phyloP scores from a whole-genome alignment of 2,113 vertebrate genomes.

The Nicator chloris region DNA sequence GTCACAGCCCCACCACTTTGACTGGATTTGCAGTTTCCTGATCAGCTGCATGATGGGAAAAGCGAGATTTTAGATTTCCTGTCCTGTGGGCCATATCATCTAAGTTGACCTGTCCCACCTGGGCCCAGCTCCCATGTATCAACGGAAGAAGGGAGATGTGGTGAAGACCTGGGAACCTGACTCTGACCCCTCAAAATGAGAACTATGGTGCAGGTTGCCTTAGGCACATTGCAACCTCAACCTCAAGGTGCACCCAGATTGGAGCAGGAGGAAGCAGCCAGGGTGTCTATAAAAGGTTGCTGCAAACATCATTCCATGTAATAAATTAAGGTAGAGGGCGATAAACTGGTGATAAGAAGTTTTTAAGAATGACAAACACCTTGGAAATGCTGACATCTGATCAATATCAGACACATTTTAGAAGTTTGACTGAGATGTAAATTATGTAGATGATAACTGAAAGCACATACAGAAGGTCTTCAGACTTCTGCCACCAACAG shows the following conservation, averaged over 20 bases:
- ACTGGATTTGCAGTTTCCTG: not conserved
- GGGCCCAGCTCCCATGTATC: not conserved
- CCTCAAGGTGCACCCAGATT: not conserved
- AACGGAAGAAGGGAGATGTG: accelerated
- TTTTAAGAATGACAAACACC: not conserved
- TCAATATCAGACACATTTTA: not conserved
- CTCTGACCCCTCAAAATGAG: not conserved
- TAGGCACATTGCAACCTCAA: not conserved
- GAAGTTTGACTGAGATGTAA: not conserved
- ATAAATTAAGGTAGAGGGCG: not conserved
- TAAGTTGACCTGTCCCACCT: not conserved
- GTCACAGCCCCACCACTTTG: not conserved
- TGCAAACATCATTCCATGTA: not conserved
- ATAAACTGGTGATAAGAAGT: not conserved
- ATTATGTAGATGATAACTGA: not conserved
- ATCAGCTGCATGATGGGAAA: not conserved
- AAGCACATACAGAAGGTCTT: not conserved
- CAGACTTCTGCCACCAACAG: not conserved
- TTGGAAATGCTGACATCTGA: not conserved
- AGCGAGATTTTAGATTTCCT: not conserved
- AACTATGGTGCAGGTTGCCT: not conserved
- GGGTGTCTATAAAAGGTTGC: not conserved
- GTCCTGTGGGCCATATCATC: too few species aligned
- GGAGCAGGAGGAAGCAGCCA: not conserved
- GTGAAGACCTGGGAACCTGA: not conserved